phyloP scores from a whole-genome alignment of 2,797 vertebrate genomes.

The Enteromius trimaculatus region DNA sequence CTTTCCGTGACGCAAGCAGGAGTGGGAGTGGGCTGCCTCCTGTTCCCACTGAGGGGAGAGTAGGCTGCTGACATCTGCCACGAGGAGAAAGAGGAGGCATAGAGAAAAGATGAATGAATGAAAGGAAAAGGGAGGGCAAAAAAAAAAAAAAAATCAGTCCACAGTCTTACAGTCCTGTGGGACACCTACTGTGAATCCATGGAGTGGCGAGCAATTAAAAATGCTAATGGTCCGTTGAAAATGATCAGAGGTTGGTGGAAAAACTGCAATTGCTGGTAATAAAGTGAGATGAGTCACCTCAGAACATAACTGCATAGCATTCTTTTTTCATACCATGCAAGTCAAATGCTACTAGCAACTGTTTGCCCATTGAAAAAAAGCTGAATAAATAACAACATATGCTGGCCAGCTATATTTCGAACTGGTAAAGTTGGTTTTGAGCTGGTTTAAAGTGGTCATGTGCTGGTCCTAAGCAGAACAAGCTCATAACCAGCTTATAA shows the following conservation, averaged over 20 bases:
- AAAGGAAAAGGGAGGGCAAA: constrained; percentile 42
- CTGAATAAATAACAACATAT: too few relatives aligned
- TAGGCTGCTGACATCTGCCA: constrained; percentile 76
- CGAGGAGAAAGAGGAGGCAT: constrained; percentile 45
- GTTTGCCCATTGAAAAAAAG: too few relatives aligned
- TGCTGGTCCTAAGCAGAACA: too few relatives aligned
- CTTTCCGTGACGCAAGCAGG: constrained; percentile 82
- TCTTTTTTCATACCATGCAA: constrained; percentile 51
- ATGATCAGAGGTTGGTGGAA: background rate
- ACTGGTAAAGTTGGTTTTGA: too few relatives aligned
- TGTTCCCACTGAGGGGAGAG: constrained; percentile 79
- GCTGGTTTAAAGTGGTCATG: too few relatives aligned
- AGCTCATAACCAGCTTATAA: background rate
- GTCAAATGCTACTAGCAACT: constrained; percentile 43
- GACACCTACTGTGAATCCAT: background rate
- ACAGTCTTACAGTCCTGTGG: background rate
- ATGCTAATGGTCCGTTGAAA: background rate
- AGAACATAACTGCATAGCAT: background rate
- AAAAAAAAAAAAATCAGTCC: background rate
- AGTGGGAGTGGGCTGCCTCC: constrained; percentile 83
- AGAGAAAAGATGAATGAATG: constrained; percentile 39
- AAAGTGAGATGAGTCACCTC: background rate
- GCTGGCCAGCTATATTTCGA: too few relatives aligned
- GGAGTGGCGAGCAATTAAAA: background rate
- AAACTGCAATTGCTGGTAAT: background rate